A percentile compares a stretch with the other conserved stretches of the same genome.
phyloP scores from a whole-genome alignment of 2,888 invertebrate genomes.

The Ormyrus thymus region DNA sequence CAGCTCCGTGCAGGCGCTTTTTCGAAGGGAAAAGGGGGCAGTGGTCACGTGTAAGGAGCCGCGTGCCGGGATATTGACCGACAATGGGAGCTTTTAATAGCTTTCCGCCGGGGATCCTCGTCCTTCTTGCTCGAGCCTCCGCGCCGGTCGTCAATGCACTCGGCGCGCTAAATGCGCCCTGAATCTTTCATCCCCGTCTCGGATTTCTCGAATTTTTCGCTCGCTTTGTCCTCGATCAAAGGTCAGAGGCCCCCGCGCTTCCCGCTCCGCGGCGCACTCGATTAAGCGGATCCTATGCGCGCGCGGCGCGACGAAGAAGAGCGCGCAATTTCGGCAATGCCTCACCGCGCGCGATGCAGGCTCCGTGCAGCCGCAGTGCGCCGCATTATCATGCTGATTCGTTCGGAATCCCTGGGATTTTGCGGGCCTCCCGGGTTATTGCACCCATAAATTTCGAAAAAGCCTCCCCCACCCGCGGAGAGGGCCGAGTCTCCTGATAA shows the following conservation, averaged over 20 bases:
- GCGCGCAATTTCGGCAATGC: constrained; percentile 24
- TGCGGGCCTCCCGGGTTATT: constrained; percentile 59
- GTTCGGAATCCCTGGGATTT: constrained; percentile 57
- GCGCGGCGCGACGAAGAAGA: neutral
- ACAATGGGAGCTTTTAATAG: constrained; percentile 23
- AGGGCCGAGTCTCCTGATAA: too few relatives aligned
- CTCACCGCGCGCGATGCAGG: neutral
- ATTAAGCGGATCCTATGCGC: too few relatives aligned
- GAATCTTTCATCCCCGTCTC: too few relatives aligned
- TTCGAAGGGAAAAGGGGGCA: neutral
- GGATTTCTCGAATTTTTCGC: too few relatives aligned
- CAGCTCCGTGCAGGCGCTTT: neutral
- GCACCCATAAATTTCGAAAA: constrained; percentile 59
- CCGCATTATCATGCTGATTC: constrained; percentile 60
- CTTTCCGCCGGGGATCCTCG: neutral
- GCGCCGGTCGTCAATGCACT: constrained; percentile 1
- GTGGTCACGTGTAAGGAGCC: constrained; percentile 3
- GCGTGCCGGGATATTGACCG: constrained; percentile 23
- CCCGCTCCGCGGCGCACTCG: too few relatives aligned
- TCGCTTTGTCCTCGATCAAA: too few relatives aligned
- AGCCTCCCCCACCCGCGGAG: neutral
- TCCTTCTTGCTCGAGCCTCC: neutral
- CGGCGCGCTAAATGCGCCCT: neutral
- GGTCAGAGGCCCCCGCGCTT: too few relatives aligned
- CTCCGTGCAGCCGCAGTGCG: neutral